Evolutionary conservation across 2,113 vertebrate genomes (phyloP), one percentile per base, ranked within the genome.

Genomic region (Larimichthys crocea): DNA sequence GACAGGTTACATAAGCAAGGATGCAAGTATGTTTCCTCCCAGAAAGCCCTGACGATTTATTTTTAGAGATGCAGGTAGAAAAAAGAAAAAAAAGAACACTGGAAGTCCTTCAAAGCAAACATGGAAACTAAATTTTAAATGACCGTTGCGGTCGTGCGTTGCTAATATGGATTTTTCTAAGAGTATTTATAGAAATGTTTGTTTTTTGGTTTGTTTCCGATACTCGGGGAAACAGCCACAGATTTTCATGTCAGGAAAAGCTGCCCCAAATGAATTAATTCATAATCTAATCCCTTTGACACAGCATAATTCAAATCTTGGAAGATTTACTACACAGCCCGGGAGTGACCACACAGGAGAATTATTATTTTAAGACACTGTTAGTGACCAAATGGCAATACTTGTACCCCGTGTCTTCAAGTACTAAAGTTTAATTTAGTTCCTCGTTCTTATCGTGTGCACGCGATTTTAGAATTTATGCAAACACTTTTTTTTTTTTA

Each of bases 181-280:
- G 26, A 85, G 69, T 93, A 92, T 93, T 90, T 92, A 91, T 92
- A 91, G 80, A 83, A 79, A 44, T 0, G 0, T 0, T 2, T 35
- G 63, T 48, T 15, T 64, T 76, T 48, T 56, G 15, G 26, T 72
- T 76, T 68, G 26, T 77, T 74, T 75, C 19, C 40, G 64, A 8
- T 65, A 40, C 22, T 62, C 49, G 1, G 29, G 0, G 20, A 11
- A 40, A 44, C 19, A 35, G 22, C n/a, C 35, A n/a, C 52, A 2
- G 20, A 62, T 65, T 4, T 55, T 60, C 5, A 49, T 53, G 50
- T 80, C 74, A 79, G 80, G 69, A 68, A 71, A 56, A 50, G 42
- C 49, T 59, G 40, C 57, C 64, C 69, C 61, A 70, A 50, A 59
- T 77, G 2, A 31, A 78, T 69, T 5, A 71, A 50, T 64, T 77